Evolutionary conservation across 2,113 vertebrate species (phyloP).

Genomic region (Indicator maculatus): DNA sequence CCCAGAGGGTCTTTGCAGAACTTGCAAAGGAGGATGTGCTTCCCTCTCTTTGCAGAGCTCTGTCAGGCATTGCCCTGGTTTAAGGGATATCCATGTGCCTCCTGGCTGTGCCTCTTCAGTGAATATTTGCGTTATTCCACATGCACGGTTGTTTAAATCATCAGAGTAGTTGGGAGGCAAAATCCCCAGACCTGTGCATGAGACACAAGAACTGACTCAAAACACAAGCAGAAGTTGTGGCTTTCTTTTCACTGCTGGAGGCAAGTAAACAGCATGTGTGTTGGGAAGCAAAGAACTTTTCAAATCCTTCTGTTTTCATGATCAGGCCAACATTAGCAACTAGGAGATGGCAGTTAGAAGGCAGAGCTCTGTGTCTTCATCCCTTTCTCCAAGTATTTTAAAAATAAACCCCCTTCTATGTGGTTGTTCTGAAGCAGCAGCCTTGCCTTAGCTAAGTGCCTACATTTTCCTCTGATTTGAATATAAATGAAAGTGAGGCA

Average conservation of each 20-base stretch:
- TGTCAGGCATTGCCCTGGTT: background rate
- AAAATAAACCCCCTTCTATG: background rate
- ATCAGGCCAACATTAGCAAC: background rate
- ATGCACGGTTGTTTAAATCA: background rate
- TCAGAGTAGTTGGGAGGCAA: background rate
- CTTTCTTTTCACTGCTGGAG: background rate
- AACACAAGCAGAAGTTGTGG: background rate
- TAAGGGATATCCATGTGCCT: background rate
- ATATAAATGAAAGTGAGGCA: slow-evolving; percentile 22
- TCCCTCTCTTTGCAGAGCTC: background rate
- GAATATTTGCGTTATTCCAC: background rate
- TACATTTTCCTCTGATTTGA: slow-evolving; percentile 42
- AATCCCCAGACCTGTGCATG: background rate
- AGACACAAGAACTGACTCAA: background rate
- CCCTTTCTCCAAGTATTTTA: background rate
- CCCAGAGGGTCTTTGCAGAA: background rate
- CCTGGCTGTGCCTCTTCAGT: background rate
- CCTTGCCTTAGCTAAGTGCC: background rate
- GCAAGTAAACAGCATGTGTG: background rate
- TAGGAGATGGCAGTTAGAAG: background rate
- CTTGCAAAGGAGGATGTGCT: background rate
- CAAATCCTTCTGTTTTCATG: background rate
- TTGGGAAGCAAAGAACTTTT: background rate
- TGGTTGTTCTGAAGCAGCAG: background rate
- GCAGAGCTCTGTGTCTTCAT: background rate